Base-by-base conservation (phyloP, 2,888 invertebrate genomes). In the Erebia epiphron region DNA sequence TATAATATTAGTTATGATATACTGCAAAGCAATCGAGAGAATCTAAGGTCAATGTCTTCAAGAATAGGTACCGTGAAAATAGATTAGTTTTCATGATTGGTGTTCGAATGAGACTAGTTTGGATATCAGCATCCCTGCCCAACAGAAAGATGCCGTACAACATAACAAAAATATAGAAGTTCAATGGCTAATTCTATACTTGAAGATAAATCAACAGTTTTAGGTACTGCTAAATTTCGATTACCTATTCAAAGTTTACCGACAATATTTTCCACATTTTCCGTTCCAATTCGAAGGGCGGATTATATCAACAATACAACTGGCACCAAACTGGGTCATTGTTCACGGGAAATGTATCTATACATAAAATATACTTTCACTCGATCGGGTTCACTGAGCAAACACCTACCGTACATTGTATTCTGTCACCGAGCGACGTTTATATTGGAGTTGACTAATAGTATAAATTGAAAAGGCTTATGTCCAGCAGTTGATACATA, bases 291-390 rank as follows among this genome's bases (percentile, higher is more conserved):
- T 67, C 68, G 41, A 68, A 72, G 68, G 66, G 61, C 68, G 65
- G 41, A 71, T 70, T 66, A 73, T 68, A 71, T 72, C 66, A 68
- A 68, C 62, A 67, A 68, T 68, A 71, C 68, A 67, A 58, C 62
- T 60, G 60, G 50, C 35, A 65, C 64, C 58, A 68, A 74, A 73
- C 60, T 74, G 68, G 74, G 72, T 68, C 74, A 74, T 70, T 74
- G 74, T 70, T 72, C 68, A 70, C n/a, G 58, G 54, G 62, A 72
- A 66, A 35, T 35, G 69, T 41, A 56, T 50, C 26, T 64, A 68
- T 57, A 68, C 43, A 74, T 63, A 67, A 41, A 73, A 52, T 73
- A 66, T 67, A 70, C 62, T 52, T 61, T 54, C 35, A 21, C 58
- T 69, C 66, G 50, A 49, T 72, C 5, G 43, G 52, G 16, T 68